Evolutionary conservation across 2,113 vertebrate genomes (phyloP), one percentile per base, ranked within the genome.

Genomic region (Petrocephalus zakoni): DNA sequence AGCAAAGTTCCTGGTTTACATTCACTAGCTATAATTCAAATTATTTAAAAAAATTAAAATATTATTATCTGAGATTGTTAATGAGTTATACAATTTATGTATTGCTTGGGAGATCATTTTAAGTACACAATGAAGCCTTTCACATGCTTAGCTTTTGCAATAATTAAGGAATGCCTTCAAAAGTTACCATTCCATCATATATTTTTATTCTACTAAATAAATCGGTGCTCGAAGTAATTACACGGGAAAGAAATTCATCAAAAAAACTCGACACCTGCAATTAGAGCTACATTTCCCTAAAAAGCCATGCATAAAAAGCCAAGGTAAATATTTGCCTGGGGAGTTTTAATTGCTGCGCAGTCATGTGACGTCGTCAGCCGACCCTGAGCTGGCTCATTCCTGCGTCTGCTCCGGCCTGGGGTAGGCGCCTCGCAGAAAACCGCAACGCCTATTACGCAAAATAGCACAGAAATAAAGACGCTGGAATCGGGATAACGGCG

Each of bases 321-420:
- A 75, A 42, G 15, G 4, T 78, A 34, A 78, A 34, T 19, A 86
- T 22, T 55, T 37, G 5, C 85, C 22, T 9, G n/a, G 5, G 6
- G n/a, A 56, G 29, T 37, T 75, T 75, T 75, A 37, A 75, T 75
- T 29, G 61, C 58, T 55, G 52, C 51, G 51, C 64, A 68, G 88
- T 87, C 92, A 90, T 87, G 88, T 92, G 92, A 91, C 86, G 49
- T 52, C 58, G 88, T 91, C 92, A 92, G 89, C 86, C 90, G 91
- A 92, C 91, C 55, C 21, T 19, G 42, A 21, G 19, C 29, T 11
- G 17, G 8, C 51, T 82, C 52, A 42, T 49, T 22, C 2, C 11
- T 78, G 15, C 34, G 72, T 75, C 29, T 37, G 68, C 68, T 13
- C 25, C 34, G 34, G 72, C 34, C 72, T 29, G 61, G 61, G 61